Conservation (phyloP, 2,888 invertebrate species). For the Drosophila acutilabella region DNA sequence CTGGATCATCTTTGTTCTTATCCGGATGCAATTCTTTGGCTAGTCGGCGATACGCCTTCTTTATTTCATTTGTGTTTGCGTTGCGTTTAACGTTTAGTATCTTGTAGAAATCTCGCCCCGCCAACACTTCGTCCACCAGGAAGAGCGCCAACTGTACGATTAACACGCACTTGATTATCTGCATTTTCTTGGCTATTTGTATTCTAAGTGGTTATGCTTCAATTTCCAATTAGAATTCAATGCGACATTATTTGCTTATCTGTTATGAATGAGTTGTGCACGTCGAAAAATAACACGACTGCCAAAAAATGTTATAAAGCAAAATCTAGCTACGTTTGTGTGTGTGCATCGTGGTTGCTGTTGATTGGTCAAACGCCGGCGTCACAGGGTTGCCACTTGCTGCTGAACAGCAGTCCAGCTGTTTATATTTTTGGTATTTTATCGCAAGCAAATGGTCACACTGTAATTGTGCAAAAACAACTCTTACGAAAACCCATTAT, state of each 20-base stretch:
- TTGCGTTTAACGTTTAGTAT: constrained; percentile 92
- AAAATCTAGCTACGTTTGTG: constrained; percentile 58
- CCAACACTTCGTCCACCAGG: constrained; percentile 77
- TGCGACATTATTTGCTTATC: constrained; percentile 46
- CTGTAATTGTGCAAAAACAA: background rate
- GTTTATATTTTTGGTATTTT: constrained; percentile 38
- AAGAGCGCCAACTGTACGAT: constrained; percentile 70
- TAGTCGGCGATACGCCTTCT: constrained; percentile 97
- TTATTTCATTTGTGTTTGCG: constrained; percentile 97
- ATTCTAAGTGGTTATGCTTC: constrained; percentile 29
- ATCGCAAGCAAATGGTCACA: constrained; percentile 11
- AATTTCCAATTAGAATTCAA: constrained; percentile 27
- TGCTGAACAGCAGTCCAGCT: constrained; percentile 7
- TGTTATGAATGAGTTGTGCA: constrained; percentile 15
- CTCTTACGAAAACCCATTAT: background rate
- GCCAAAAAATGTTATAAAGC: constrained; percentile 59
- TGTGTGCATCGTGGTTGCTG: constrained; percentile 76
- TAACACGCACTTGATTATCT: constrained; percentile 59
- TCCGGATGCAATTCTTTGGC: constrained; percentile 99
- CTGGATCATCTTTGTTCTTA: constrained; percentile 97
- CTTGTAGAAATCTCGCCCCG: constrained; percentile 96
- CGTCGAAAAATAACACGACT: constrained; percentile 53
- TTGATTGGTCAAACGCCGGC: constrained; percentile 76
- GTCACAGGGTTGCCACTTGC: constrained; percentile 42
- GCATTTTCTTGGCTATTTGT: constrained; percentile 44